Conservation (phyloP, 2,797 vertebrate genomes). For the Centroberyx gerrardi region DNA sequence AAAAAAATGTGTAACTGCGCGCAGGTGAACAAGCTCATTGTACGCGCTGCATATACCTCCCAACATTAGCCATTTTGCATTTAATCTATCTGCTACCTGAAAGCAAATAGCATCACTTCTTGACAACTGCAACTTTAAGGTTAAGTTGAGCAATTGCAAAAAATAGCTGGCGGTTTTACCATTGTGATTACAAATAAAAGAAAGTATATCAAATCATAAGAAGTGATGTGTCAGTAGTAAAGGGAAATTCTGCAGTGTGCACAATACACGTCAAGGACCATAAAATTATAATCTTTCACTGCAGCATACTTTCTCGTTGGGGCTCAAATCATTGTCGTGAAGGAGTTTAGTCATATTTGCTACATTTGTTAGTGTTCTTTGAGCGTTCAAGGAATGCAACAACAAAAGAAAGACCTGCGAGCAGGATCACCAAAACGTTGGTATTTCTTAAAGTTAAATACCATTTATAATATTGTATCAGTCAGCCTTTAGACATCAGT, state of each 20-base stretch:
- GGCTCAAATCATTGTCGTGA: constrained; percentile 21
- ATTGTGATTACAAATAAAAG: not conserved
- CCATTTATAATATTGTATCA: not conserved
- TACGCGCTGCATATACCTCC: not conserved
- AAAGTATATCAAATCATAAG: not conserved
- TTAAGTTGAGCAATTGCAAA: no score
- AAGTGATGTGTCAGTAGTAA: not conserved
- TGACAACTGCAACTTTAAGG: no score
- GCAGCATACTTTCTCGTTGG: not conserved
- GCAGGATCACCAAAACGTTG: not conserved
- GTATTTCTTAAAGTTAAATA: constrained; percentile 21
- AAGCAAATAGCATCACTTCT: not conserved
- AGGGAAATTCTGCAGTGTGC: not conserved
- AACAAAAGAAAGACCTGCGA: not conserved
- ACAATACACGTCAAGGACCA: not conserved
- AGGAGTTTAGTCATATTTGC: not conserved
- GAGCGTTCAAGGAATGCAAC: not conserved
- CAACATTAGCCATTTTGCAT: not conserved
- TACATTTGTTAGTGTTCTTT: not conserved
- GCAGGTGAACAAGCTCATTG: not conserved
- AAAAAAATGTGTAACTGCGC: no score
- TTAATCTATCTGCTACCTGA: not conserved
- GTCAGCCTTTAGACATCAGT: constrained; percentile 2
- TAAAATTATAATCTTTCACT: not conserved
- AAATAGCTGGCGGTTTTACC: not conserved